Percentiles rank a stretch among this genome's conserved stretches.
These are phyloP conservation scores for Heterodera filipjevi DNA, from an alignment of 2,888 invertebrate genomes.

Conservation along the genomic window DNA sequence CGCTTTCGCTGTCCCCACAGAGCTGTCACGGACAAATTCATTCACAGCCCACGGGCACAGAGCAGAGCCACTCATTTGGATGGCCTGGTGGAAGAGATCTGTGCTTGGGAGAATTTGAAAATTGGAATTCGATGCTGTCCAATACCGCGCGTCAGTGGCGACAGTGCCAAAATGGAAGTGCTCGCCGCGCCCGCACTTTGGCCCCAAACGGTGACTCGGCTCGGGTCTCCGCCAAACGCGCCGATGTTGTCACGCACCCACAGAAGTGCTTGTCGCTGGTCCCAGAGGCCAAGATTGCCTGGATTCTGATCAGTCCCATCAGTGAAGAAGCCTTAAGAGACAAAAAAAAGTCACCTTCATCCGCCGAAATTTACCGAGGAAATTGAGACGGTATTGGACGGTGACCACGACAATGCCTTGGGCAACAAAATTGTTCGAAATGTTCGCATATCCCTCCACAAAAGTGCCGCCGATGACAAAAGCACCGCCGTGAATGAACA, in stretches of 20 bases:
- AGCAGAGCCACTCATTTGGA: conserved; percentile 33
- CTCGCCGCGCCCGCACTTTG: conserved; percentile 52
- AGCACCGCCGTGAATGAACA: conserved; percentile 93
- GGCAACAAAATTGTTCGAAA: conserved; percentile 54
- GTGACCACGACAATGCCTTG: conserved; percentile 89
- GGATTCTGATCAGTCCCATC: conserved; percentile 44
- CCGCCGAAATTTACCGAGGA: conserved; percentile 75
- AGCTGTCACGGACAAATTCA: conserved; percentile 40
- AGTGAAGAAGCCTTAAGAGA: conserved; percentile 49
- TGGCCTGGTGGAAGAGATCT: conserved; percentile 36
- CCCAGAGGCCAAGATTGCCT: conserved; percentile 58
- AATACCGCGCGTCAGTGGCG: conserved; percentile 28
- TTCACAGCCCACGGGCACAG: conserved; percentile 50
- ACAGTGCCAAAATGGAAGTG: conserved; percentile 44
- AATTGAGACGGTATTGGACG: conserved; percentile 88
- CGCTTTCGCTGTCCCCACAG: conserved; percentile 38
- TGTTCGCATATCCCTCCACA: conserved; percentile 49
- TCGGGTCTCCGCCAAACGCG: conserved; percentile 49
- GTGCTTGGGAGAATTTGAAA: background rate
- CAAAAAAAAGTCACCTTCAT: background rate
- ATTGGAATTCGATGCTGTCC: no score
- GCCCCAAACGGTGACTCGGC: conserved; percentile 51
- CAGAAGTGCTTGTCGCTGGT: conserved; percentile 52
- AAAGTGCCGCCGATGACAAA: conserved; percentile 76
- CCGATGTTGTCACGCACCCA: conserved; percentile 48